phyloP scores from a whole-genome alignment of 1,140 invertebrate genomes.

The Cotesia vestalis region DNA sequence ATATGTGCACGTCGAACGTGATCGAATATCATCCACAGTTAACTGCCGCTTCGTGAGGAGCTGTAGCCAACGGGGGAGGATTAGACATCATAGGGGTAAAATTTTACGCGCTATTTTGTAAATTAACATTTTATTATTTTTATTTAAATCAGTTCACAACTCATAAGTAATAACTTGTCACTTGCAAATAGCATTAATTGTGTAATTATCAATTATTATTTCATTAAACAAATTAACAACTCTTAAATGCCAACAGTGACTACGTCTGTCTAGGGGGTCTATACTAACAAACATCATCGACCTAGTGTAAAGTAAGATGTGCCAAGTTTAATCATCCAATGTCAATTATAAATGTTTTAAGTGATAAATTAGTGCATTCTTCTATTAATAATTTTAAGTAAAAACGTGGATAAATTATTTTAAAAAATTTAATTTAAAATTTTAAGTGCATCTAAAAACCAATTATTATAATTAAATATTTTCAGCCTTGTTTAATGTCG shows the following conservation, averaged over 20 bases:
- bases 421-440: no score
- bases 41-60: conserved; percentile 14
- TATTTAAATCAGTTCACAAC: no score
- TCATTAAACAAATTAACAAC: neutral
- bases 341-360: neutral
- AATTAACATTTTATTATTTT: no score
- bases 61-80: conserved; percentile 5
- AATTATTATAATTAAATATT: no score
- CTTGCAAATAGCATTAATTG: no score
- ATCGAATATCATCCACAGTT: conserved; percentile 4
- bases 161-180: no score
- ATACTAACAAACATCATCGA: neutral
- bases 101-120: conserved; percentile 18
- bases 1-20: neutral
- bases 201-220: no score
- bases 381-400: neutral
- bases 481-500: no score
- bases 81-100: neutral
- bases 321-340: conserved; percentile 7
- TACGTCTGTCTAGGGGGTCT: neutral
- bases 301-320: conserved; percentile 19
- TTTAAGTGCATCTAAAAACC: no score
- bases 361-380: no score
- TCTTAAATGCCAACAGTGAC: neutral
- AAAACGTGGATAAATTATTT: no score